Conservation (phyloP, 2,113 vertebrate species). For the Rhabdornis inornatus region DNA sequence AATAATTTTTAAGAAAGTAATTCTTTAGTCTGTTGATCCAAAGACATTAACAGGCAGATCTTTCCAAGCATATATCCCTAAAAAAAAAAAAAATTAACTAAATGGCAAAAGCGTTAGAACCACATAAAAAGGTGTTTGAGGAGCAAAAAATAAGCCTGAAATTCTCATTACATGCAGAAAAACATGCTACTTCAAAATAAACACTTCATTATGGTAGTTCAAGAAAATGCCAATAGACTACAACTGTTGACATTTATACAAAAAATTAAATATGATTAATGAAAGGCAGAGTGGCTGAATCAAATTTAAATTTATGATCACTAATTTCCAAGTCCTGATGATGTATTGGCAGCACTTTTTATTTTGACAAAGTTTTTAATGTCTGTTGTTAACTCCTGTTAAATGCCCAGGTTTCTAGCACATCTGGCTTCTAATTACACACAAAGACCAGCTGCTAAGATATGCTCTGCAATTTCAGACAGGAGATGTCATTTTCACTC, state of each 20-base stretch:
- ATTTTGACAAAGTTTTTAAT: not conserved
- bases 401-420: not conserved
- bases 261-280: not conserved
- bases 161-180: not conserved
- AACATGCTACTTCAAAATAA: not conserved
- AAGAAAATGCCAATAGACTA: not conserved
- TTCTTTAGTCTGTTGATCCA: not conserved
- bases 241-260: not conserved
- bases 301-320: not conserved
- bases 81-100: not conserved
- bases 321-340: not conserved
- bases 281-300: not conserved
- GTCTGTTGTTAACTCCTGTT: not conserved
- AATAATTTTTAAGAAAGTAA: not conserved
- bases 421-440: slow-evolving; percentile 9
- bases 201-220: not conserved
- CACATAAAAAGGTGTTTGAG: not conserved
- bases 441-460: not conserved
- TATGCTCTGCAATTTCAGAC: not conserved
- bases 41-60: not conserved
- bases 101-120: not conserved
- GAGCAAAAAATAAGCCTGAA: not conserved
- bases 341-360: not conserved
- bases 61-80: not conserved
- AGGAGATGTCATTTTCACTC: not conserved